phyloP scores from a whole-genome alignment of 1,140 invertebrate species.

The Brachionus plicatilis region DNA sequence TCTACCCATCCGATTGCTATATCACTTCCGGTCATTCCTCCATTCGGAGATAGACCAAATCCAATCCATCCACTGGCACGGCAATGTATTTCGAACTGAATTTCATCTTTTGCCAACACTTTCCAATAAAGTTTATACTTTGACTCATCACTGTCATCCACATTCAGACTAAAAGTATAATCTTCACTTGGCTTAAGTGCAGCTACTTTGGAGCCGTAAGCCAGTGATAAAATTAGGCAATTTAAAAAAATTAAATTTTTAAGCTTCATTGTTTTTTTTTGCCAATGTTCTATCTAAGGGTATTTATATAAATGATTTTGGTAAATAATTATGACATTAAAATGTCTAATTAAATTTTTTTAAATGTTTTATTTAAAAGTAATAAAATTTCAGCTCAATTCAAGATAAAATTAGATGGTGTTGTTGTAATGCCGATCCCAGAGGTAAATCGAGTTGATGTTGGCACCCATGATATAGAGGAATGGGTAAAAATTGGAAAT shows the following conservation, averaged over 20 bases:
- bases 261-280: background rate
- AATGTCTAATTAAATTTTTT: background rate
- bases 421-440: background rate
- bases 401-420: background rate
- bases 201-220: background rate
- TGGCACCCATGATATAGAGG: background rate
- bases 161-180: conserved; percentile 1
- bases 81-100: conserved; percentile 21
- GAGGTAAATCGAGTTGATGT: background rate
- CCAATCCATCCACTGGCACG: conserved; percentile 71
- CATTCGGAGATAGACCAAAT: conserved; percentile 71
- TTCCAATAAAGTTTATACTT: background rate
- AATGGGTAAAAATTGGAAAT: background rate
- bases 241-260: background rate
- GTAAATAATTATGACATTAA: background rate
- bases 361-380: too few relatives aligned
- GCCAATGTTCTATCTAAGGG: background rate
- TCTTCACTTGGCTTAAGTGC: background rate
- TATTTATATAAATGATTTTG: background rate
- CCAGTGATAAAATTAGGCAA: background rate
- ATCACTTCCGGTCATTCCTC: conserved; percentile 71
- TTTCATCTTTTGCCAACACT: background rate
- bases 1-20: conserved; percentile 65
- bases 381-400: background rate
- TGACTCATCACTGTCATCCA: background rate